phyloP scores from a whole-genome alignment of 2,888 invertebrate genomes.

The Acrobasis consociella region DNA sequence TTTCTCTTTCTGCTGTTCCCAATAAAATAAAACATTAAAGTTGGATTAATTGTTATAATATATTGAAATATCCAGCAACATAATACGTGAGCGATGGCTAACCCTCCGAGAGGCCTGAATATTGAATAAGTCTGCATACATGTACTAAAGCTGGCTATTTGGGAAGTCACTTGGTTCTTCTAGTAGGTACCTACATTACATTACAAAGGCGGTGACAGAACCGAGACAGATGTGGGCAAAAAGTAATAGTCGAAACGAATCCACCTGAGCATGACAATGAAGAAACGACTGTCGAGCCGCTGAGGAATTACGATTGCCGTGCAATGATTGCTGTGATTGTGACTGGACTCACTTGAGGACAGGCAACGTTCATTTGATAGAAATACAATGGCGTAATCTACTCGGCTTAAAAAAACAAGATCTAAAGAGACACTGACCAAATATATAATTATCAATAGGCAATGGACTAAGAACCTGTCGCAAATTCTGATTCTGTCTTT shows the following conservation, averaged over 20 bases:
- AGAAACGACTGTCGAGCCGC: slow-evolving; percentile 6
- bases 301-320: slow-evolving; percentile 11
- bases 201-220: slow-evolving; percentile 3
- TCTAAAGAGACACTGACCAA: no score
- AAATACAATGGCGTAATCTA: not conserved
- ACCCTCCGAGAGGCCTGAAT: not conserved
- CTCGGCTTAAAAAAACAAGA: no score
- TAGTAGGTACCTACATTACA: not conserved
- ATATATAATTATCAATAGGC: no score
- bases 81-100: no score
- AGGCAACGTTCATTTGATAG: not conserved
- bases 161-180: not conserved
- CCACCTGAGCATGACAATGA: slow-evolving; percentile 14
- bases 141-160: not conserved
- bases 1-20: no score
- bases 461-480: no score
- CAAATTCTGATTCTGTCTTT: no score
- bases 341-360: not conserved
- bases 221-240: slow-evolving; percentile 13
- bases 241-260: slow-evolving; percentile 20
- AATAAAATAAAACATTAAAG: no score
- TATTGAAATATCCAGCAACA: no score
- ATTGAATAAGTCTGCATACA: not conserved
- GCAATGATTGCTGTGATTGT: not conserved
- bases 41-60: no score